Evolutionary conservation across 2,888 invertebrate genomes (phyloP), one percentile per base, ranked within the genome.

Genomic region (Muscina levida): DNA sequence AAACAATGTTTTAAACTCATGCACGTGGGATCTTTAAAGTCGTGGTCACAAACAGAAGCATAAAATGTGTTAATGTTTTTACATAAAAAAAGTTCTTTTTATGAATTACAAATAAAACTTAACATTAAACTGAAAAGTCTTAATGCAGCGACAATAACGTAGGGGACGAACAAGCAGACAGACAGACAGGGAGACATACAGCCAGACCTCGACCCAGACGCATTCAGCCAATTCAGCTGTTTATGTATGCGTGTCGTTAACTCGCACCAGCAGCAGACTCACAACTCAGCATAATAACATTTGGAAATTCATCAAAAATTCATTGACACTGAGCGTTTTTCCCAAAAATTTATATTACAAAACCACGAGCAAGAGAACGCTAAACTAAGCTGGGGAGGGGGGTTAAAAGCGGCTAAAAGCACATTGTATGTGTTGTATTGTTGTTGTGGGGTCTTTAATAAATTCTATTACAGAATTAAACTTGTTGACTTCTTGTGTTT

Each of bases 231-330:
- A 11, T 44, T 56, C 26, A 24, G 19, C 22, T 62, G 19, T 62
- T 62, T 62, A 62, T 13, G 19, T 62, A 62, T 42, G 42, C 62
- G 42, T 62, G 42, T 13, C 22, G 24, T 53, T 11, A 22, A 24
- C 22, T 53, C 51, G 17, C 31, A 31, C 31, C 46, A n/a, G 57
- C 31, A 26, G 11, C 56, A 26, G 56, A 42, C 19, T 22, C 19
- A 51, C 22, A 51, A 19, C n/a, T 15, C n/a, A 51, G 42, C 13
- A 62, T 11, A 62, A 62, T 62, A 37, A 39, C 42, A 39, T 42
- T 62, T 42, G 62, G 62, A 62, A 62, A 62, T 62, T 42, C 62
- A 62, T 62, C 62, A 42, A 62, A 42, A 42, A 42, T 62, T 42
- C 62, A 62, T 62, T 42, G 62, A 62, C 39, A 39, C 59, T 59